Conservation (phyloP, 1,140 invertebrate genomes). For the Zeugodacus cucurbitae region DNA sequence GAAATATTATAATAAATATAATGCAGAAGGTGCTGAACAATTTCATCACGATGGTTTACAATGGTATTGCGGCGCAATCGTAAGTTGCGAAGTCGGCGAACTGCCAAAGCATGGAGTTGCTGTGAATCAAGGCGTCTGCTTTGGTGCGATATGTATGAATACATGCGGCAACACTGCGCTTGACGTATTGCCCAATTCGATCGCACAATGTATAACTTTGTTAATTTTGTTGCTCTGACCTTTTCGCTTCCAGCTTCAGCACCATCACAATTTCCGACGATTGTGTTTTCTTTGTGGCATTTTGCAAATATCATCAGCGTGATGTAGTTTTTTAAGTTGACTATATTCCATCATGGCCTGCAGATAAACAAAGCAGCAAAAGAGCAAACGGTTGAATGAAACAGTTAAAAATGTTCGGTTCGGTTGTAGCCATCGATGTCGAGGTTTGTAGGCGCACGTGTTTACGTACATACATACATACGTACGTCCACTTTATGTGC, state of each 20-base stretch:
- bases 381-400: not conserved
- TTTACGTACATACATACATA: not conserved
- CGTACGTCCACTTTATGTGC: not conserved
- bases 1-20: slow-evolving; percentile 40
- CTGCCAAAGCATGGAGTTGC: not conserved
- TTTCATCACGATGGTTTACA: not conserved
- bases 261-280: not conserved
- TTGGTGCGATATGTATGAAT: not conserved
- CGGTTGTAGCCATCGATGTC: not conserved
- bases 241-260: not conserved
- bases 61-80: not conserved
- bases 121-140: not conserved
- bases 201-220: not conserved
- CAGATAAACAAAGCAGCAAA: not conserved
- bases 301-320: not conserved
- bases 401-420: not conserved
- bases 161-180: not conserved
- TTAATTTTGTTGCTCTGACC: slow-evolving; percentile 13
- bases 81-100: not conserved
- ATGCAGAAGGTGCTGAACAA: not conserved
- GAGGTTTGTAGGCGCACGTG: not conserved
- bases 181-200: not conserved
- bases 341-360: not conserved
- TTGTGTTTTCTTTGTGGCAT: not conserved
- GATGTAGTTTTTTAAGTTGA: not conserved